phyloP scores from a whole-genome alignment of 2,113 vertebrate species.

The Recurvirostra avosetta region DNA sequence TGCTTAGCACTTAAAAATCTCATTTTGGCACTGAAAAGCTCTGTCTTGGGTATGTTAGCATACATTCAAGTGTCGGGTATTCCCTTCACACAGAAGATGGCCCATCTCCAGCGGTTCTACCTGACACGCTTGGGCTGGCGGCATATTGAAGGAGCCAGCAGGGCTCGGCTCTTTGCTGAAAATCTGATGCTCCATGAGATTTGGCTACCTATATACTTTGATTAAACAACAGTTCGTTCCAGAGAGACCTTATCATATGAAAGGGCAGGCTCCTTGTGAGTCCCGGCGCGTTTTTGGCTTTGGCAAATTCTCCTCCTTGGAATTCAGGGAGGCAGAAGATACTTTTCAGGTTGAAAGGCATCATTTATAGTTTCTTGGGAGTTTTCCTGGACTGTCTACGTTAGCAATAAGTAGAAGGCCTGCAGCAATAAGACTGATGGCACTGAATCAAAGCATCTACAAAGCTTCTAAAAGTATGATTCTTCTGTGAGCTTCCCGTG shows the following conservation, averaged over 20 bases:
- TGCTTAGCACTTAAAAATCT: neutral
- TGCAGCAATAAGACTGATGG: neutral
- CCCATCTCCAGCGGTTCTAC: neutral
- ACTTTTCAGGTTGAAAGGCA: neutral
- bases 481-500: neutral
- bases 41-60: neutral
- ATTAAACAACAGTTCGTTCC: neutral
- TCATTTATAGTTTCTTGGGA: neutral
- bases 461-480: neutral
- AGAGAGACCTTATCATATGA: neutral
- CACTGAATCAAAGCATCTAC: constrained; percentile 14
- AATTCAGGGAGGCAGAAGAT: neutral
- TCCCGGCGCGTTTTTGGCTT: fast-evolving
- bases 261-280: neutral
- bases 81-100: neutral
- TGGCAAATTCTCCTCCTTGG: neutral
- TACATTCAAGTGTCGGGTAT: fast-evolving
- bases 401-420: neutral
- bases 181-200: neutral
- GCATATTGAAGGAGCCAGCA: neutral
- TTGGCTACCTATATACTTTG: neutral
- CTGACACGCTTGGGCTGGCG: fast-evolving
- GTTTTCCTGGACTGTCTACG: neutral
- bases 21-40: neutral
- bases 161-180: neutral